Percentiles rank a stretch among this genome's conserved stretches.
phyloP scores from a whole-genome alignment of 2,888 invertebrate species.

The Tortricodes alternella region DNA sequence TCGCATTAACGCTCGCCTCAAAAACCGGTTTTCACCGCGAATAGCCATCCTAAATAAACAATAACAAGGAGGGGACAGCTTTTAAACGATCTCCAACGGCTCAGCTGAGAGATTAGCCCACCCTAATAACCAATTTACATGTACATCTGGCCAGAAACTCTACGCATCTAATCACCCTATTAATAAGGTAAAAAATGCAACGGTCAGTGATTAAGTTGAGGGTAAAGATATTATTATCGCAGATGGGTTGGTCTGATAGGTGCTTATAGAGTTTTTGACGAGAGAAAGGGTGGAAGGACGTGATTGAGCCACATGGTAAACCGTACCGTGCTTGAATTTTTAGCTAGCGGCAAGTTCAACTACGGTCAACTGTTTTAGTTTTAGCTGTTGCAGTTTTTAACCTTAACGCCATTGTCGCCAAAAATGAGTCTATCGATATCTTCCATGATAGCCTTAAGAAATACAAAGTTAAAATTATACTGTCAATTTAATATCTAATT shows the following conservation, averaged over 20 bases:
- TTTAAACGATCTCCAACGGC: constrained; percentile 78
- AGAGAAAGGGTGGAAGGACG: constrained; percentile 59
- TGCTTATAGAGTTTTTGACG: constrained; percentile 75
- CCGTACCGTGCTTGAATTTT: constrained; percentile 47
- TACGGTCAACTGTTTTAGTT: too few species aligned
- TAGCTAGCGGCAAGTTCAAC: neutral
- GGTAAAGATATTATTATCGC: constrained; percentile 40
- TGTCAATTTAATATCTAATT: too few species aligned
- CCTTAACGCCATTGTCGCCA: too few species aligned
- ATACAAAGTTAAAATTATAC: too few species aligned
- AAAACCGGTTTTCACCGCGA: constrained; percentile 74
- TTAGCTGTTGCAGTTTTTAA: too few species aligned
- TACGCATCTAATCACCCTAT: constrained; percentile 26
- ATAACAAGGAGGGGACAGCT: constrained; percentile 76
- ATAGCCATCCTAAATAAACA: constrained; percentile 81
- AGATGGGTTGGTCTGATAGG: constrained; percentile 68
- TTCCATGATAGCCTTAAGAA: too few species aligned
- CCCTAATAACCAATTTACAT: constrained; percentile 59
- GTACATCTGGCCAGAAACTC: constrained; percentile 35
- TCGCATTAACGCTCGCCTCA: constrained; percentile 78
- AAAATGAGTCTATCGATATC: too few species aligned
- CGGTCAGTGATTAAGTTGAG: constrained; percentile 1
- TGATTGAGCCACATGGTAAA: constrained; percentile 69
- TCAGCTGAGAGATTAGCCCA: constrained; percentile 80
- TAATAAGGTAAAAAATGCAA: constrained; percentile 40